Evolutionary conservation across 2,888 invertebrate species (phyloP).

Genomic region (Drosophila testacea): DNA sequence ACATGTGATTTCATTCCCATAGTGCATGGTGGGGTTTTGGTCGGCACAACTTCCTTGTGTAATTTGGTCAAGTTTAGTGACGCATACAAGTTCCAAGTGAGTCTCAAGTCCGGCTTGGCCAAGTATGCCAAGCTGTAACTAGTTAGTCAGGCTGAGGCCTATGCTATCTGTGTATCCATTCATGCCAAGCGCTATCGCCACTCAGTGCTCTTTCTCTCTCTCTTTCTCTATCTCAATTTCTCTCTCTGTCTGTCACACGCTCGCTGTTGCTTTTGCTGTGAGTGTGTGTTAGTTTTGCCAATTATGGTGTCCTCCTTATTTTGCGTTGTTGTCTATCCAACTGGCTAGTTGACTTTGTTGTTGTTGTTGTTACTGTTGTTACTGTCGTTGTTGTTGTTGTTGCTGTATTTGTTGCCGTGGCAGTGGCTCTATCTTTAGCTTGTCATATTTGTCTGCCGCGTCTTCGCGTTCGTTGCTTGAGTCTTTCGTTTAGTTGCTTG

Average conservation of each 20-base stretch:
- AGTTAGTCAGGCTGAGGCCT: constrained; percentile 53
- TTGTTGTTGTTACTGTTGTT: neutral
- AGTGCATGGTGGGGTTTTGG: constrained; percentile 4
- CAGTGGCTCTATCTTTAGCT: constrained; percentile 68
- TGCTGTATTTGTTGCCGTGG: constrained; percentile 47
- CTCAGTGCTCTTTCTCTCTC: constrained; percentile 12
- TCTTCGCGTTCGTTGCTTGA: constrained; percentile 69
- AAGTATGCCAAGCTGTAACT: constrained; percentile 62
- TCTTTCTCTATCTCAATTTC: constrained; percentile 10
- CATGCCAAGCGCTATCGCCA: constrained; percentile 52
- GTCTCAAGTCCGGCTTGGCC: constrained; percentile 71
- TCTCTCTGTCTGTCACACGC: constrained; percentile 21
- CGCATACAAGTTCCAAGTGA: constrained; percentile 60
- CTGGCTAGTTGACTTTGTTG: constrained; percentile 52
- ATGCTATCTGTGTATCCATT: constrained; percentile 58
- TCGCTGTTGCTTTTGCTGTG: constrained; percentile 13
- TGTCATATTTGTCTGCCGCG: constrained; percentile 76
- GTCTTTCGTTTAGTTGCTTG: constrained; percentile 68
- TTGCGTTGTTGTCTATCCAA: constrained; percentile 65
- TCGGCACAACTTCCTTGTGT: constrained; percentile 69
- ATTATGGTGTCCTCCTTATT: constrained; percentile 82
- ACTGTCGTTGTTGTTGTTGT: constrained; percentile 1
- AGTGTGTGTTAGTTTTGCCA: constrained; percentile 71
- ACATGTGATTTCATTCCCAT: too few relatives aligned
- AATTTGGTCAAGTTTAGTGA: constrained; percentile 82